Conservation (phyloP, 2,888 invertebrate species). For the Apocheima hispidaria region DNA sequence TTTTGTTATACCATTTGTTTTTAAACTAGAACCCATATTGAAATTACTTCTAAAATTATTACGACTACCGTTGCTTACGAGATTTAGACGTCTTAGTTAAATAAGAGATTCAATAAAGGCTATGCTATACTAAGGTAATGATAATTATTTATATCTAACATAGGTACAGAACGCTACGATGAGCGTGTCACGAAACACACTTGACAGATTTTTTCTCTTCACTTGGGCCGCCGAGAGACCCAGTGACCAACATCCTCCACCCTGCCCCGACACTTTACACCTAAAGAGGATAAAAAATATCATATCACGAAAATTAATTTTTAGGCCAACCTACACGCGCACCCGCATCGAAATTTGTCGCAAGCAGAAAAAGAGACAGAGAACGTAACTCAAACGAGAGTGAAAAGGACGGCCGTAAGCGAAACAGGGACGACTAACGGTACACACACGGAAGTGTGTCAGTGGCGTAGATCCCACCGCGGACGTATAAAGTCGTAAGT, state of each 20-base stretch:
- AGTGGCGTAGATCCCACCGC: conserved; percentile 76
- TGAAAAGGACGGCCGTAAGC: conserved; percentile 76
- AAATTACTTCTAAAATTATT: no score
- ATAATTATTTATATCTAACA: no score
- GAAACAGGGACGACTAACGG: conserved; percentile 84
- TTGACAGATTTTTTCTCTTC: no score
- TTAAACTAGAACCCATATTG: no score
- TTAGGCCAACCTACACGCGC: conserved; percentile 81
- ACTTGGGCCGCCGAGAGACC: conserved; percentile 51
- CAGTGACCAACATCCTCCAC: conserved; percentile 64
- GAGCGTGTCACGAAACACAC: no score
- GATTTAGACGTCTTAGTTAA: no score
- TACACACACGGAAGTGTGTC: conserved; percentile 84
- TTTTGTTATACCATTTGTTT: no score
- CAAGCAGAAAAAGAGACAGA: conserved; percentile 71
- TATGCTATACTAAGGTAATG: no score
- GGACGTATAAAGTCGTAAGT: conserved; percentile 68
- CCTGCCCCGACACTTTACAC: conserved; percentile 43
- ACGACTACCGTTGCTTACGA: no score
- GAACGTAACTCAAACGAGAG: conserved; percentile 70
- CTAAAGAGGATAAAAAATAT: conserved; percentile 70
- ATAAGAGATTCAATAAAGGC: no score
- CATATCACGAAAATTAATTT: conserved; percentile 81
- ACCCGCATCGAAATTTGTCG: conserved; percentile 85
- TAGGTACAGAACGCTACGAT: no score